Percentiles rank a stretch among this genome's conserved stretches.
These are phyloP conservation scores for Mesembrinibis cayennensis DNA, from an alignment of 2,113 vertebrate genomes.

Conservation along the genomic window DNA sequence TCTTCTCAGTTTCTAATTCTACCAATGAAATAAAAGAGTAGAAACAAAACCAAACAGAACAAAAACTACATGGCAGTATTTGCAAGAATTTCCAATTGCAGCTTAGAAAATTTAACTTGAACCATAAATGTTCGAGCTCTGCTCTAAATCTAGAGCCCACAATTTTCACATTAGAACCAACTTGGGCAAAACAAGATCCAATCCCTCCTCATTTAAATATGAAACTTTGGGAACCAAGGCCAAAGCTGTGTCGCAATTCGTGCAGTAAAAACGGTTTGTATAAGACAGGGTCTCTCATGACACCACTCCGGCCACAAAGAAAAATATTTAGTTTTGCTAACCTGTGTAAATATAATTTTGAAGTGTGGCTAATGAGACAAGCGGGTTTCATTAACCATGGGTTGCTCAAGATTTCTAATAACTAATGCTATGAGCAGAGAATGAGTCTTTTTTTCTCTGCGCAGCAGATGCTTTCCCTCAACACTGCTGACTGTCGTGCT, in stretches of 20 bases:
- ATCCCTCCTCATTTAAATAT: not conserved
- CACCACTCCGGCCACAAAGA: not conserved
- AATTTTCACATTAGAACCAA: slow-evolving; percentile 4
- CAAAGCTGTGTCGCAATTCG: not conserved
- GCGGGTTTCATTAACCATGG: not conserved
- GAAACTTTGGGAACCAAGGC: not conserved
- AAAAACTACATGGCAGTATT: not conserved
- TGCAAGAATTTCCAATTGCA: not conserved
- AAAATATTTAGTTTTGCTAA: slow-evolving; percentile 46
- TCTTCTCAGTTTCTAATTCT: not conserved
- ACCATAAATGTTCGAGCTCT: not conserved
- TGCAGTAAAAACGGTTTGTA: not conserved
- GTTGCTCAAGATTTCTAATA: not conserved
- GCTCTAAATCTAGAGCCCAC: not conserved
- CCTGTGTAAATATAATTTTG: slow-evolving; percentile 25
- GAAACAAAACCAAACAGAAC: slow-evolving; percentile 6
- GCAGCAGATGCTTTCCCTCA: not conserved
- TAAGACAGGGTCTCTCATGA: not conserved
- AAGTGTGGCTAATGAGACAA: slow-evolving; percentile 1
- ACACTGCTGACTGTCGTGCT: not conserved
- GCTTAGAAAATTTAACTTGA: not conserved
- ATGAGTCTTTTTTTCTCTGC: not conserved
- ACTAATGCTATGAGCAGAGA: not conserved
- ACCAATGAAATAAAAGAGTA: not conserved
- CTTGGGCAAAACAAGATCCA: not conserved